phyloP scores from a whole-genome alignment of 2,797 vertebrate species.

The Apogon hyalosoma region DNA sequence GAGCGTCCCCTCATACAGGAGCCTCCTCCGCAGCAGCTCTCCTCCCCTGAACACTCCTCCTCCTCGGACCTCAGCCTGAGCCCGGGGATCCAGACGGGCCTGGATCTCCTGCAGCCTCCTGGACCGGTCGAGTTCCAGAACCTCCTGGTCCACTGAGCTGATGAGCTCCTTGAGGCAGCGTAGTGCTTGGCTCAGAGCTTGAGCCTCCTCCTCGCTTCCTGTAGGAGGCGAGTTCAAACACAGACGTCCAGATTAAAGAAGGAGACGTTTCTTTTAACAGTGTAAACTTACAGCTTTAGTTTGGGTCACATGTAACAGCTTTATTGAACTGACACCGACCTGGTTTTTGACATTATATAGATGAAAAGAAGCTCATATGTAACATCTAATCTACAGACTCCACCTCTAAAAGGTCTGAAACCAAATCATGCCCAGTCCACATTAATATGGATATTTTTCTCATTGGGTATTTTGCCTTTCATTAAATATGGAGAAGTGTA shows the following conservation, averaged over 20 bases:
- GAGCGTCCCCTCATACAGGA: slow-evolving; percentile 89
- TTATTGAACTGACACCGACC: too few relatives aligned
- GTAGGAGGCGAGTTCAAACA: slow-evolving; percentile 7
- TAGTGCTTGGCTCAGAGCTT: slow-evolving; percentile 79
- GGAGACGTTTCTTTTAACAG: neutral
- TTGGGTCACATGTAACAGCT: neutral
- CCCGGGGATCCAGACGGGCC: slow-evolving; percentile 86
- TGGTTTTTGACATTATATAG: too few relatives aligned
- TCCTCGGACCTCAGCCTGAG: slow-evolving; percentile 80
- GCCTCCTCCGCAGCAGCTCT: slow-evolving; percentile 88
- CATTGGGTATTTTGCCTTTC: too few relatives aligned
- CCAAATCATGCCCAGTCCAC: too few relatives aligned
- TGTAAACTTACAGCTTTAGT: neutral
- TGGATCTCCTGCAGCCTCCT: slow-evolving; percentile 91
- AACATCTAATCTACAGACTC: too few relatives aligned
- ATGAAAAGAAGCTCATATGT: too few relatives aligned
- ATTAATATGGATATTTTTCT: too few relatives aligned
- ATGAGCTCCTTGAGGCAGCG: slow-evolving; percentile 88
- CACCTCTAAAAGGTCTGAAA: too few relatives aligned
- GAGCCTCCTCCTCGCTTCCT: slow-evolving; percentile 88
- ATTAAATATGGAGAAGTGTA: too few relatives aligned
- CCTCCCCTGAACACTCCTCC: slow-evolving; percentile 86
- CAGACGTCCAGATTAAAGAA: too few relatives aligned
- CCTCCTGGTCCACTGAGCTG: slow-evolving; percentile 86
- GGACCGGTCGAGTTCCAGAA: slow-evolving; percentile 88